Evolutionary conservation across 1,140 invertebrate genomes (phyloP), one percentile per base, ranked within the genome.

Genomic region (Phymastichus coffea): DNA sequence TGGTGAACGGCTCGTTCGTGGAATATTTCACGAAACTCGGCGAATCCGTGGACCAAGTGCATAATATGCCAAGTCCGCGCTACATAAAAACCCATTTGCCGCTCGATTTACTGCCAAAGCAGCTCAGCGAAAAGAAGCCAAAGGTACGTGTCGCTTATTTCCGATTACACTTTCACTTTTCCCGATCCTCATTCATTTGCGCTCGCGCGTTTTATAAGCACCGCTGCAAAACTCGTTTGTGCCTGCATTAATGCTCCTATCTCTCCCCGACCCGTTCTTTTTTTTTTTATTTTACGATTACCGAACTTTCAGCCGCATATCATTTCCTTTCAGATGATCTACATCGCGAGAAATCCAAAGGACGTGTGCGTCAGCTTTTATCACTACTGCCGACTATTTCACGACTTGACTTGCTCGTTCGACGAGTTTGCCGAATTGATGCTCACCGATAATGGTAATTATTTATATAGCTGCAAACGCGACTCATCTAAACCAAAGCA

Each of bases 321-420:
- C 35, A n/a, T 51, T 64, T 58, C 64, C 64, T 78, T 75, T 43
- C 75, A 95, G 89, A 87, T 97, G 1, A 88, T 98, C 44, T 98
- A 97, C 72, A 86, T 94, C 1, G 85, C 90, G 0, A 84, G 96
- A 44, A 96, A 98, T 80, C 94, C 95, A 2, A 98, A 97, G 76
- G 95, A 98, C 71, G 87, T 91, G 58, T 91, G 91, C 43, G 93
- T 98, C 0, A 97, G 94, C 0, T 95, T 91, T 71, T 97, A 91
- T 72, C 88, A 97, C 74, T 95, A 95, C 70, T 87, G 86, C 64
- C 84, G 79, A 64, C 66, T 87, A n/a, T 81, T 93, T 14, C 87
- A 91, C 63, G 82, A 85, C 8, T 75, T 90, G 0, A 86, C 86
- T 55, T 87, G 87, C 0, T 81, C 83, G 1, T 91, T 95, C 66